Evolutionary conservation across 1,140 invertebrate genomes (phyloP).

Genomic region (Drosophila fuyamai): DNA sequence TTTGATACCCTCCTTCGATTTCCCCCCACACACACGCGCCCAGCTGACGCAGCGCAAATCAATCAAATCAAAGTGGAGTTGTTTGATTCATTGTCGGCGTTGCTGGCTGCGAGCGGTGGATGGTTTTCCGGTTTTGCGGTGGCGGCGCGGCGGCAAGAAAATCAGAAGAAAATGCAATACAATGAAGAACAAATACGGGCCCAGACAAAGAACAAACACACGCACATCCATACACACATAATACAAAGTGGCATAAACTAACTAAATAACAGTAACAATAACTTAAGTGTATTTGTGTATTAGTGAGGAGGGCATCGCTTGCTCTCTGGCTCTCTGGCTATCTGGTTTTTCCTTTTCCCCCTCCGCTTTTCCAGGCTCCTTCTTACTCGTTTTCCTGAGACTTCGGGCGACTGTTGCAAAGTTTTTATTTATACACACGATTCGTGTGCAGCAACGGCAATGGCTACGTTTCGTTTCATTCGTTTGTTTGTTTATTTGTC

Average conservation of each 20-base stretch:
- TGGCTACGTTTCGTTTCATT: conserved; percentile 62
- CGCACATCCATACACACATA: conserved; percentile 37
- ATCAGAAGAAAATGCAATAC: conserved; percentile 75
- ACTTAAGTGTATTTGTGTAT: conserved; percentile 82
- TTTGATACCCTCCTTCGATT: conserved; percentile 9
- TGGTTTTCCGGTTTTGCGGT: conserved; percentile 38
- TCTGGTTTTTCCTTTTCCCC: not conserved
- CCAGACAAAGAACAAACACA: conserved; percentile 64
- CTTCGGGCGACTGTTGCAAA: conserved; percentile 63
- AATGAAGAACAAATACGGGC: conserved; percentile 76
- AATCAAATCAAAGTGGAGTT: conserved; percentile 80
- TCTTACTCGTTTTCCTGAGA: conserved; percentile 9
- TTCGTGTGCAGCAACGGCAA: conserved; percentile 48
- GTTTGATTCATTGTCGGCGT: conserved; percentile 53
- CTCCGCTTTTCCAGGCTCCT: conserved; percentile 3
- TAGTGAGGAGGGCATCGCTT: conserved; percentile 48
- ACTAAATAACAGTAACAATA: conserved; percentile 83
- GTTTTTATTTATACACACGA: conserved; percentile 82
- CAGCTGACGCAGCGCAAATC: conserved; percentile 80
- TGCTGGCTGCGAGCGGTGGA: conserved; percentile 17
- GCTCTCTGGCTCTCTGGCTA: conserved; percentile 45
- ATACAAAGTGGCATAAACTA: conserved; percentile 83
- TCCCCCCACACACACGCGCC: conserved; percentile 49
- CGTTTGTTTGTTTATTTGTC: conserved; percentile 77
- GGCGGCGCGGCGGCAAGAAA: conserved; percentile 38